Evolutionary conservation across 2,797 vertebrate species (phyloP), one percentile per base, ranked within the genome.

Genomic region (Cyclopterus lumpus): DNA sequence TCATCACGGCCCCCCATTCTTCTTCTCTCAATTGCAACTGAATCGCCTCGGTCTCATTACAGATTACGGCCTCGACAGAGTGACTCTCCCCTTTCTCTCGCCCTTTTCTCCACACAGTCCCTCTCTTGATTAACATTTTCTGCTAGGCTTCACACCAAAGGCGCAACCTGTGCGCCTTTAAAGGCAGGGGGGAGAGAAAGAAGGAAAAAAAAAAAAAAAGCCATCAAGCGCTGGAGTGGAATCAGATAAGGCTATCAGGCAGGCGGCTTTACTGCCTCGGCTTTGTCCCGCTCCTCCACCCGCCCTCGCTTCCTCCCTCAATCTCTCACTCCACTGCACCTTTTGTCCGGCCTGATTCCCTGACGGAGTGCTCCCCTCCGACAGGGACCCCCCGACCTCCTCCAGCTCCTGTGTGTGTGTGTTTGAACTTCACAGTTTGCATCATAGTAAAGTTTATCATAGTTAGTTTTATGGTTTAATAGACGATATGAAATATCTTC

Each of bases 261-360:
- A 84, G 92, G 92, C 94, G 94, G 95, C 93, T 95, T 96, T 96
- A 93, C 94, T 76, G 90, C 89, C 93, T 83, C 7, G 83, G 94
- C 96, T 97, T 97, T 97, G 95, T 97, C 93, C 94, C 69, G 81
- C 93, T 92, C 89, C 93, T 93, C 90, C 89, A 87, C 93, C 93
- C 92, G 91, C 95, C 93, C 95, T 83, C 48, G 95, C 93, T 89
- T 93, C 94, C 94, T 94, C 95, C 95, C 95, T 96, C 95, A 95
- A 96, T 97, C 97, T 97, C 95, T 96, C 97, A 99, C 95, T 97
- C 94, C 96, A 96, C 92, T 90, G 96, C 95, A 96, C 94, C 97
- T 97, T 98, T 99, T 99, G 97, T 99, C 92, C 86, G 55, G 86
- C 82, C 95, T n/a, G 92, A 95, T 95, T 97, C 97, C 95, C 96